A percentile compares a stretch with the other conserved stretches of the same genome.
Evolutionary conservation across 1,140 invertebrate genomes (phyloP).

Genomic region (Holotrichia oblita): DNA sequence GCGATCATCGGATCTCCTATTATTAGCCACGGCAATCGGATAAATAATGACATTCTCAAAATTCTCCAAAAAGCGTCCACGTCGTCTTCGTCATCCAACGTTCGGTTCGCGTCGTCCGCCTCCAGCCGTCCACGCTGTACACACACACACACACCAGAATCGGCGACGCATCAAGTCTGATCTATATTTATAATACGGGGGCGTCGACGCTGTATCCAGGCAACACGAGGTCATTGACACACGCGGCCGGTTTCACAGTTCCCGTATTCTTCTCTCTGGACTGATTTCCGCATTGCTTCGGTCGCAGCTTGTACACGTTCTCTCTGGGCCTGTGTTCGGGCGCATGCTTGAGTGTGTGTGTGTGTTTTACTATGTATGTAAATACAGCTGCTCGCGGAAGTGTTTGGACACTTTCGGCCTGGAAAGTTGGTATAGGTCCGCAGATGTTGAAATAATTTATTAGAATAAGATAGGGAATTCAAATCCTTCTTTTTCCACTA

Average conservation of each 20-base stretch:
- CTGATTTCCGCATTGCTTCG: constrained; percentile 45
- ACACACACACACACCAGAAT: neutral
- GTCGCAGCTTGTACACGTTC: constrained; percentile 20
- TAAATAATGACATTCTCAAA: neutral
- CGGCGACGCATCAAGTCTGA: constrained; percentile 38
- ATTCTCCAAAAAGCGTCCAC: no score
- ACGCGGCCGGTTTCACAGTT: constrained; percentile 30
- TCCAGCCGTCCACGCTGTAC: neutral
- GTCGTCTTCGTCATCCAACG: neutral
- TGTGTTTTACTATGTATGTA: no score
- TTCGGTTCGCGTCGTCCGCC: neutral
- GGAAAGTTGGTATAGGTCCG: no score
- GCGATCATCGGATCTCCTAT: neutral
- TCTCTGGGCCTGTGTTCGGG: neutral
- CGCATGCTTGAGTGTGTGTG: no score
- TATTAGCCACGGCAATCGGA: neutral
- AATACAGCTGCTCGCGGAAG: no score
- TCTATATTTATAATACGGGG: constrained; percentile 47
- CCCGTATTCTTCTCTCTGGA: constrained; percentile 41
- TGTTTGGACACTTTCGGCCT: no score
- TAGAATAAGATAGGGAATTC: no score
- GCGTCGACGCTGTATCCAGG: constrained; percentile 46
- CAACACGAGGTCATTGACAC: constrained; percentile 48
- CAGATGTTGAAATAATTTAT: no score
- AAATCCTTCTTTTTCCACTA: no score